Percentiles rank a stretch among this genome's conserved stretches.
These are phyloP conservation scores for Leptoteleia sp. DNA, from an alignment of 1,140 invertebrate species.

Conservation along the genomic window DNA sequence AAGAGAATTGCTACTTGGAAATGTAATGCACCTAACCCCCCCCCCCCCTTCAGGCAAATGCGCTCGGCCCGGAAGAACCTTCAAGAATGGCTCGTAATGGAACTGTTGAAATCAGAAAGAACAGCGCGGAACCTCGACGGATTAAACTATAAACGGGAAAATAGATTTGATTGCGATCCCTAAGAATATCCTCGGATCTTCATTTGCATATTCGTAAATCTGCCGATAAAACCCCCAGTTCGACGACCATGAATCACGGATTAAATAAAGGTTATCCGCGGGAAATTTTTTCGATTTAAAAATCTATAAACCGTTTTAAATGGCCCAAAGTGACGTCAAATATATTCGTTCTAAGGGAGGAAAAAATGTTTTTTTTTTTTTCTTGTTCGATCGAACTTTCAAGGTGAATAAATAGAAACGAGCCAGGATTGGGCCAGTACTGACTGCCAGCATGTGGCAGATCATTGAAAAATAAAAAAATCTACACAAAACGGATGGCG, in stretches of 20 bases:
- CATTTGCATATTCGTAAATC: slow-evolving; percentile 56
- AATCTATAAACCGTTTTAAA: slow-evolving; percentile 50
- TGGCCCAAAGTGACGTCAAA: slow-evolving; percentile 8
- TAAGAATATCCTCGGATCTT: slow-evolving; percentile 32
- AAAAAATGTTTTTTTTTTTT: not conserved
- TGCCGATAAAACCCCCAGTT: slow-evolving; percentile 34
- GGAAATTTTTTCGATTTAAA: slow-evolving; percentile 41
- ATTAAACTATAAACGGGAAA: slow-evolving; percentile 56
- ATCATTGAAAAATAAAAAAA: no score
- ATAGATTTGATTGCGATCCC: slow-evolving; percentile 45
- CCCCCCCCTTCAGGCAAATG: slow-evolving; percentile 70
- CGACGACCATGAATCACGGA: slow-evolving; percentile 40
- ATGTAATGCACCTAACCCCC: slow-evolving; percentile 72
- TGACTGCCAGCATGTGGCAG: no score
- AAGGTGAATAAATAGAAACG: no score
- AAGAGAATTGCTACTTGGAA: slow-evolving; percentile 70
- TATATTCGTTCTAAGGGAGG: not conserved
- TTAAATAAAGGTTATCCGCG: slow-evolving; percentile 48
- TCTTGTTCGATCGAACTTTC: not conserved
- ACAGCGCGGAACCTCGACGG: slow-evolving; percentile 29
- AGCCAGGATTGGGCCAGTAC: no score
- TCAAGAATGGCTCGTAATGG: slow-evolving; percentile 55
- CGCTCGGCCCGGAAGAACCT: slow-evolving; percentile 66
- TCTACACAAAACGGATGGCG: no score
- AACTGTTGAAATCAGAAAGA: slow-evolving; percentile 67